Evolutionary conservation across 2,797 vertebrate species (phyloP).

Genomic region (Mus spretus): DNA sequence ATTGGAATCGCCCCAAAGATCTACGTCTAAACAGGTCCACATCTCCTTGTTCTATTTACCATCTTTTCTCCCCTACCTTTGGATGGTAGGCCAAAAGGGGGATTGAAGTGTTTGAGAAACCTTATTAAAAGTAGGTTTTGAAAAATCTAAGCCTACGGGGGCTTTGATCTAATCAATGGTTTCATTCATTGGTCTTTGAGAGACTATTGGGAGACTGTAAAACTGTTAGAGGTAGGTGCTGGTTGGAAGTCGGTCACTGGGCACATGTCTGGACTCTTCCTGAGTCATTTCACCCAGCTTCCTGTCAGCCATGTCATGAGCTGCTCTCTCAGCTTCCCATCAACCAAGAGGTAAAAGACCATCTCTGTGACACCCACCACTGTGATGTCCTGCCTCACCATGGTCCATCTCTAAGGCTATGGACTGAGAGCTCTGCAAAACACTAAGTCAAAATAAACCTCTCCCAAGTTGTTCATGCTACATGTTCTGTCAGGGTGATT

Average conservation of each 20-base stretch:
- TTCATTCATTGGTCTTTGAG: background rate
- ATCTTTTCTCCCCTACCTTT: background rate
- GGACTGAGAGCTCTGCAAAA: background rate
- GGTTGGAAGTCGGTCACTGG: background rate
- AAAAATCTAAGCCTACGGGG: background rate
- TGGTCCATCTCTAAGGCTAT: background rate
- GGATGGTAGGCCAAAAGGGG: background rate
- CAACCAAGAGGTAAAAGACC: background rate
- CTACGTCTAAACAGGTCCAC: too few relatives aligned
- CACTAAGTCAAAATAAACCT: background rate
- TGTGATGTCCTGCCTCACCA: background rate
- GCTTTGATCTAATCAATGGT: background rate
- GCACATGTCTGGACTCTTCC: background rate
- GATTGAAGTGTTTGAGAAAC: background rate
- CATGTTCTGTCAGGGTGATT: background rate
- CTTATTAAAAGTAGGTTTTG: background rate
- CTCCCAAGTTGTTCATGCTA: background rate
- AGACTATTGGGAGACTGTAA: background rate
- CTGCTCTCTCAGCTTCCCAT: background rate
- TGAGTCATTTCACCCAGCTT: background rate
- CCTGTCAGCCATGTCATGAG: background rate
- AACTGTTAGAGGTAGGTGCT: background rate
- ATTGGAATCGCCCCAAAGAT: too few relatives aligned
- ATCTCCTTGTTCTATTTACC: too few relatives aligned
- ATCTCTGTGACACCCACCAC: too few relatives aligned